A percentile compares a stretch with the other conserved stretches of the same genome.
Evolutionary conservation across 2,113 vertebrate genomes (phyloP).

Genomic region (Cynopterus brachyotis): DNA sequence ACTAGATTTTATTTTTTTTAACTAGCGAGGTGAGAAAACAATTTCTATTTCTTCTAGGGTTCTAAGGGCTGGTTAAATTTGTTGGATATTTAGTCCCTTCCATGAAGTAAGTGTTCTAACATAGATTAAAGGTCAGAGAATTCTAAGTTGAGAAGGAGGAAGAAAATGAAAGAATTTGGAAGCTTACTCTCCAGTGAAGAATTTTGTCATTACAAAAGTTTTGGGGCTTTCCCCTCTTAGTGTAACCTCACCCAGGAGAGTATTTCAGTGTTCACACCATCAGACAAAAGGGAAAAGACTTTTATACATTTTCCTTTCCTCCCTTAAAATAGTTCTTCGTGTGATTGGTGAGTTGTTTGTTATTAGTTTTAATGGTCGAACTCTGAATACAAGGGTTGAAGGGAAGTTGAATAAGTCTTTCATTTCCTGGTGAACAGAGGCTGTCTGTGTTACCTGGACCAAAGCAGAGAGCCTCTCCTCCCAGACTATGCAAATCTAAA

Average conservation of each 20-base stretch:
- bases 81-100: not conserved
- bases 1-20: conserved; percentile 24
- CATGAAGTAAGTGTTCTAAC: conserved; percentile 3
- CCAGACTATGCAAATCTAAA: conserved; percentile 71
- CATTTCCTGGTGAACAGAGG: not conserved
- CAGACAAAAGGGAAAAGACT: not conserved
- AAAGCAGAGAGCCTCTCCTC: conserved; percentile 7
- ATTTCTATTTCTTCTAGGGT: not conserved
- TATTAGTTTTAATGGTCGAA: conserved; percentile 28
- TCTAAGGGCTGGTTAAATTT: not conserved
- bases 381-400: not conserved
- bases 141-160: not conserved
- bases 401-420: not conserved
- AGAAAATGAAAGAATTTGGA: not conserved
- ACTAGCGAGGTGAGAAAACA: not conserved
- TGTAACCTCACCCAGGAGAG: not conserved
- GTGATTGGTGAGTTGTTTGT: conserved; percentile 32
- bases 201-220: not conserved
- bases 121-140: not conserved
- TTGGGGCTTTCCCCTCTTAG: not conserved
- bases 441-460: conserved; percentile 57
- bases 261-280: not conserved
- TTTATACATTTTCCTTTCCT: not conserved
- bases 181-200: not conserved
- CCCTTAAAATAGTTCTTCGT: not conserved